These are phyloP conservation scores for Lophotriccus pileatus DNA, from an alignment of 2,797 vertebrate genomes.

Conservation along the genomic window DNA sequence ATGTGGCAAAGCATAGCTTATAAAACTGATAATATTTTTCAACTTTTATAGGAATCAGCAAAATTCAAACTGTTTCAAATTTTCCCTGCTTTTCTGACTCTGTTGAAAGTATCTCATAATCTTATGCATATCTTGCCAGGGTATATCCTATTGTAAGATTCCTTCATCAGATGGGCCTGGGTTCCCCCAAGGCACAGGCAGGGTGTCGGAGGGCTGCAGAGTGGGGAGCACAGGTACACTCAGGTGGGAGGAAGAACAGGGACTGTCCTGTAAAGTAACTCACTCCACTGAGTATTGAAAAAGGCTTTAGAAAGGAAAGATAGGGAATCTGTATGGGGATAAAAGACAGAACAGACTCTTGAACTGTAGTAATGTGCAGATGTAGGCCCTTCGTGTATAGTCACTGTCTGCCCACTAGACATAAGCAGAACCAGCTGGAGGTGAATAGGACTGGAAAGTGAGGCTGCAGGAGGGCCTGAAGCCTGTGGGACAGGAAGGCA, in stretches of 20 bases:
- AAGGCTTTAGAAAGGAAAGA: neutral
- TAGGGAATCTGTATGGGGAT: neutral
- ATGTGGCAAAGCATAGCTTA: neutral
- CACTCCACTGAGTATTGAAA: neutral
- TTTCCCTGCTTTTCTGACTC: neutral
- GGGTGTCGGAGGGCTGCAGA: neutral
- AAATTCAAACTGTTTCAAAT: neutral
- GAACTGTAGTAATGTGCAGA: accelerated
- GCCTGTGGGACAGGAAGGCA: neutral
- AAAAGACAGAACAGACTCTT: neutral
- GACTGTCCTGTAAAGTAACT: neutral
- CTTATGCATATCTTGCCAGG: neutral
- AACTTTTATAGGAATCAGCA: neutral
- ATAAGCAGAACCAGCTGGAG: neutral
- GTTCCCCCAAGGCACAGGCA: neutral
- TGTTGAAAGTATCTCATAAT: neutral
- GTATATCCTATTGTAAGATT: too few relatives aligned
- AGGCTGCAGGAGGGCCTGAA: neutral
- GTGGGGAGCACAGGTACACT: neutral
- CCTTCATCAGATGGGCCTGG: neutral
- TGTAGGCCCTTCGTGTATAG: neutral
- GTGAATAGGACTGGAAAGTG: neutral
- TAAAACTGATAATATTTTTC: neutral
- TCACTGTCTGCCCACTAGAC: neutral
- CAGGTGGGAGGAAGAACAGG: neutral